phyloP scores from a whole-genome alignment of 2,797 vertebrate species.

The Sebastes nivosus region DNA sequence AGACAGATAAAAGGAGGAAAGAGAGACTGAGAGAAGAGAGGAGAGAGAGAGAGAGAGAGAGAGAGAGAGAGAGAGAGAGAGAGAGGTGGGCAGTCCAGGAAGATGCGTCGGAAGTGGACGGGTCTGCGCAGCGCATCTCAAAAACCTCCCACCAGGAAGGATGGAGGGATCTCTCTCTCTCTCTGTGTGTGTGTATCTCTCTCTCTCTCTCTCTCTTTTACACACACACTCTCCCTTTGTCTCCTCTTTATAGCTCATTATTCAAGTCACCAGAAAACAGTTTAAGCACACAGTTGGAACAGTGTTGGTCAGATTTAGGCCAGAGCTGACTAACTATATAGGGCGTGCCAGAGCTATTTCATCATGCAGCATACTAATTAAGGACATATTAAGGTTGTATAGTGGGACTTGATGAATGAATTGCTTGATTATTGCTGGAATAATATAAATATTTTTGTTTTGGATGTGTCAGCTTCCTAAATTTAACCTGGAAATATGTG shows the following conservation, averaged over 20 bases:
- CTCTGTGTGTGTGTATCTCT: not conserved
- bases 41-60: constrained; percentile 21
- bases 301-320: constrained; percentile 27
- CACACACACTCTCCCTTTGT: constrained; percentile 62
- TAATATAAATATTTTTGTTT: not conserved
- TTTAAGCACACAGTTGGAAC: constrained; percentile 45
- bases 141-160: constrained; percentile 78
- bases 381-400: not conserved
- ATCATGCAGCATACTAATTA: not conserved
- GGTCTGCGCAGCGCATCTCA: constrained; percentile 77
- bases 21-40: constrained; percentile 47
- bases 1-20: constrained; percentile 61
- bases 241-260: constrained; percentile 57
- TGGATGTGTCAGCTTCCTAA: not conserved
- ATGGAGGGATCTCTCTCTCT: constrained; percentile 62
- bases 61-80: constrained; percentile 35
- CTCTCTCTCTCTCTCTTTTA: constrained; percentile 3
- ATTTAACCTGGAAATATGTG: not conserved
- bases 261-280: constrained; percentile 69
- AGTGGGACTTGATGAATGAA: not conserved
- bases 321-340: constrained; percentile 3
- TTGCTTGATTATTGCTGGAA: not conserved
- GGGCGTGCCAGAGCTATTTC: not conserved
- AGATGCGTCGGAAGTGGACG: constrained; percentile 73
- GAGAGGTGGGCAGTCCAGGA: constrained; percentile 58